Base-by-base conservation (phyloP, 2,113 vertebrate genomes). In the Chamaea fasciata region DNA sequence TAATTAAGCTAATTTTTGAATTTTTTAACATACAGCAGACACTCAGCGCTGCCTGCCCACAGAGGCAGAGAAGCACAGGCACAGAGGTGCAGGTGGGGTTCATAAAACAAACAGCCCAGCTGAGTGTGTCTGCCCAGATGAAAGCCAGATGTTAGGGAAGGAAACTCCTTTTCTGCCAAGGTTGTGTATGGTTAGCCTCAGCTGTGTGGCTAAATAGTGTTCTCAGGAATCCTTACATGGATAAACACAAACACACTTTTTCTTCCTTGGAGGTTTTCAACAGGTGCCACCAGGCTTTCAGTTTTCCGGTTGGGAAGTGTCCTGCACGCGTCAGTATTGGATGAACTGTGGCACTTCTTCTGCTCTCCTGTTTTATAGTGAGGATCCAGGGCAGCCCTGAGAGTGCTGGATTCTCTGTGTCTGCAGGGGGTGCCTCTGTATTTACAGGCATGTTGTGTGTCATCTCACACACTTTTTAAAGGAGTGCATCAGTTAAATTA, bases 111-210 rank as follows among this genome's bases (percentile, higher is more conserved):
- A 83, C 0, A 0, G 49, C 74, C 37, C 60, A 77, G 71, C 69
- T 31, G 28, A 90, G 31, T 21, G 24, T 46, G 56, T 79, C 84
- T 27, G 0, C 53, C 59, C 70, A 73, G 87, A 92, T 83, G 89
- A 84, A 93, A 94, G 59, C 90, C 94, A 94, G 89, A 84, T 96
- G 80, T 57, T 92, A 71, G 30, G 83, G 77, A 94, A 91, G 88
- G 74, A 92, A 95, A 78, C 68, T 18, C 23, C 68, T 87, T 78
- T 67, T 63, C 81, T 86, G 41, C 56, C 94, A 76, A 35, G 68
- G 47, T 14, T 59, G 37, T 41, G 44, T 46, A 63, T 5, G 5
- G 30, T 70, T 84, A 83, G 50, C 71, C n/a, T 91, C 62, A 76
- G 75, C 37, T 77, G 37, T 47, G 73, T 53, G 73, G 69, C 52